These are phyloP conservation scores for Drosophila austrosaltans DNA, from an alignment of 2,888 invertebrate species.

Conservation along the genomic window DNA sequence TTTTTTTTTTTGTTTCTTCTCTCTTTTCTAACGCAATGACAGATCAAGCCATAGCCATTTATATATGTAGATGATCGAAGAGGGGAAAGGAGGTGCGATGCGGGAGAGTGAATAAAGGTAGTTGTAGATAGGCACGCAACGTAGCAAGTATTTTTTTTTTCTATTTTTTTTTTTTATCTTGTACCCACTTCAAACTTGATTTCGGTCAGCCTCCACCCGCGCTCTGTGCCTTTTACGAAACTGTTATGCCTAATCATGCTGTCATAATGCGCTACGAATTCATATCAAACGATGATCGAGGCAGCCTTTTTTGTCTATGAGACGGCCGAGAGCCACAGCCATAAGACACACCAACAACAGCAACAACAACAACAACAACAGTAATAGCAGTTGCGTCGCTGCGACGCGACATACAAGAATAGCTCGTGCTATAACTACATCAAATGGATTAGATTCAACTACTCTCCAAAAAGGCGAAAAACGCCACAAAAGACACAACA, in stretches of 20 bases:
- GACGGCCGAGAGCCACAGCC: slow-evolving; percentile 20
- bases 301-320: slow-evolving; percentile 67
- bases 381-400: slow-evolving; percentile 37
- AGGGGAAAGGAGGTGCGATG: slow-evolving; percentile 18
- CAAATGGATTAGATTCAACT: slow-evolving; percentile 81
- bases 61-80: slow-evolving; percentile 43
- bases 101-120: slow-evolving; percentile 12
- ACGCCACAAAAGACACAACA: slow-evolving; percentile 65
- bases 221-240: slow-evolving; percentile 71
- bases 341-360: slow-evolving; percentile 5
- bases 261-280: slow-evolving; percentile 82
- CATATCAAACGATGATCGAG: slow-evolving; percentile 80
- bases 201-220: slow-evolving; percentile 70
- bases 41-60: slow-evolving; percentile 65
- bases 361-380: slow-evolving; percentile 25
- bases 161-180: slow-evolving; percentile 6
- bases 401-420: slow-evolving; percentile 70
- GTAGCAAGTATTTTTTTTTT: slow-evolving; percentile 51
- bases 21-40: slow-evolving; percentile 64
- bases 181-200: slow-evolving; percentile 77
- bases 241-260: slow-evolving; percentile 83
- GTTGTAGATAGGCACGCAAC: slow-evolving; percentile 17
- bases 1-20: slow-evolving; percentile 26
- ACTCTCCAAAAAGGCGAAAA: slow-evolving; percentile 77
- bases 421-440: slow-evolving; percentile 82